Evolutionary conservation across 2,888 invertebrate genomes (phyloP).

Genomic region (Cremastinae sp.): DNA sequence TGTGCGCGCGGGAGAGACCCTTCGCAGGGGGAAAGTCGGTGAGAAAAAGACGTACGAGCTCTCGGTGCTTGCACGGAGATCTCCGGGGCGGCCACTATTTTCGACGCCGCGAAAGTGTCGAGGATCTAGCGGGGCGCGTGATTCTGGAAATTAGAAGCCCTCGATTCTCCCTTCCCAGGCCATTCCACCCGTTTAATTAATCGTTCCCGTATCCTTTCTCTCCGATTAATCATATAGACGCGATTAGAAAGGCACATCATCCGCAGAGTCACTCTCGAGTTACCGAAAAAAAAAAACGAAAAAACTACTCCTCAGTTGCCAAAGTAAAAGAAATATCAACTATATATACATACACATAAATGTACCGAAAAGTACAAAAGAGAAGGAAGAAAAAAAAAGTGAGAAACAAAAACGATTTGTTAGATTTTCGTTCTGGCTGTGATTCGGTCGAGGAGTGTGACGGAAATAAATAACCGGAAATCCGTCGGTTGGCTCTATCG

Average conservation of each 20-base stretch:
- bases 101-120: slow-evolving; percentile 45
- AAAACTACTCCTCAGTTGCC: no score
- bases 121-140: slow-evolving; percentile 57
- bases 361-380: no score
- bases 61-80: slow-evolving; percentile 30
- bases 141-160: slow-evolving; percentile 59
- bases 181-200: slow-evolving; percentile 33
- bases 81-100: slow-evolving; percentile 34
- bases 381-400: no score
- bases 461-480: slow-evolving; percentile 40
- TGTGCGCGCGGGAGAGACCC: slow-evolving; percentile 61
- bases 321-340: no score
- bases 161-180: slow-evolving; percentile 8
- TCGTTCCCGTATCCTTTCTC: slow-evolving; percentile 1
- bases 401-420: background rate
- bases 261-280: no score
- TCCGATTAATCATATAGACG: slow-evolving; percentile 27
- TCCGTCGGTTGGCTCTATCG: slow-evolving; percentile 56
- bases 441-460: no score
- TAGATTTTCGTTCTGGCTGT: background rate
- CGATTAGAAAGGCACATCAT: background rate
- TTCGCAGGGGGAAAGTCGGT: slow-evolving; percentile 69
- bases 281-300: no score
- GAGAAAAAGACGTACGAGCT: slow-evolving; percentile 78
- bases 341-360: no score